These are phyloP conservation scores for Philhelius pedissequus DNA, from an alignment of 2,888 invertebrate species.

Conservation along the genomic window DNA sequence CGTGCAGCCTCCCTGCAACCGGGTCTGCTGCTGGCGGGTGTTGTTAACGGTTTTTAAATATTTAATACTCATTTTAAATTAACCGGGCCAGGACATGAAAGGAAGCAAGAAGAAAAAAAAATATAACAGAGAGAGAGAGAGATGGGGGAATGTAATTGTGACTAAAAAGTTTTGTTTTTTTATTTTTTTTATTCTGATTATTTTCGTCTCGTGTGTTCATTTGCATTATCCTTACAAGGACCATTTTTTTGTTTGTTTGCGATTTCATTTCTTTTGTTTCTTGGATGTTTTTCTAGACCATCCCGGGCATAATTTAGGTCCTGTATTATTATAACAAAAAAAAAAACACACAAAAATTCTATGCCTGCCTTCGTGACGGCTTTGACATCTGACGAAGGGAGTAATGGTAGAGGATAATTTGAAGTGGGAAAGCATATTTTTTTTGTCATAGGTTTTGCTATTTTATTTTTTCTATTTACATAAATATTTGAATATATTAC, in stretches of 20 bases:
- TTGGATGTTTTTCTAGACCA: slow-evolving; percentile 14
- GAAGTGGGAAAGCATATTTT: neutral
- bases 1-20: neutral
- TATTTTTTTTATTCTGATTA: slow-evolving; percentile 14
- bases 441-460: neutral
- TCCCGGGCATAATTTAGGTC: neutral
- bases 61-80: slow-evolving; percentile 53
- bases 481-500: slow-evolving; percentile 18
- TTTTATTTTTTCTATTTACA: neutral
- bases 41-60: slow-evolving; percentile 62
- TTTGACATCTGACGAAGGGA: slow-evolving; percentile 20
- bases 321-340: neutral
- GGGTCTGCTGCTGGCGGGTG: slow-evolving; percentile 15
- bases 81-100: neutral
- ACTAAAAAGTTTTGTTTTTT: neutral
- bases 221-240: slow-evolving; percentile 42
- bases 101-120: neutral
- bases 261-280: slow-evolving; percentile 22
- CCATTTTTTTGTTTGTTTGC: neutral
- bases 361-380: slow-evolving; percentile 8
- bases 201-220: slow-evolving; percentile 30
- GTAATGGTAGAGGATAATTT: neutral
- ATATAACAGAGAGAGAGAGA: neutral
- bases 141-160: neutral
- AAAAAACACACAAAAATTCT: neutral